A percentile compares a stretch with the other conserved stretches of the same genome.
phyloP scores from a whole-genome alignment of 1,140 invertebrate species.

The Trissolcus basalis region DNA sequence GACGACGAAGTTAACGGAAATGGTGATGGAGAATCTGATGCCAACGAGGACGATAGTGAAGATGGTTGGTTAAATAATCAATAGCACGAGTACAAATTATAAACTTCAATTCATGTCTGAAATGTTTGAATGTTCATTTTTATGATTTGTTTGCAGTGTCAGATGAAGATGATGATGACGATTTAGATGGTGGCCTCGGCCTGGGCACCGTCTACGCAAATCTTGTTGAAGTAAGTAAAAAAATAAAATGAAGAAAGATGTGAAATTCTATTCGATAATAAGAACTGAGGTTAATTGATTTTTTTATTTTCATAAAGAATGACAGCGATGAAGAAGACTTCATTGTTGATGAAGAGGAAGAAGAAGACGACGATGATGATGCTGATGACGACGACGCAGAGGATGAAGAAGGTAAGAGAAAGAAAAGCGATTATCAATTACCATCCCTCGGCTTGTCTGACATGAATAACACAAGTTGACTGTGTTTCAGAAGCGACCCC shows the following conservation, averaged over 20 bases:
- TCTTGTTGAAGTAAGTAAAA: conserved; percentile 78
- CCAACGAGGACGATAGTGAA: conserved; percentile 83
- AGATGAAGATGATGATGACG: conserved; percentile 79
- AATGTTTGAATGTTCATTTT: conserved; percentile 25
- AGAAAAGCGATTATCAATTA: conserved; percentile 2
- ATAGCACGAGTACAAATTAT: too few species aligned
- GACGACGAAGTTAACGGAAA: conserved; percentile 85
- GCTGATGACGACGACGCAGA: conserved; percentile 77
- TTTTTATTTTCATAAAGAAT: conserved; percentile 72
- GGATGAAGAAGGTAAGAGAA: conserved; percentile 67
- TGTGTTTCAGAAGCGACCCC: conserved; percentile 73
- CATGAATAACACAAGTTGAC: neutral
- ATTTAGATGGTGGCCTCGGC: conserved; percentile 81
- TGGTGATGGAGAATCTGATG: conserved; percentile 80
- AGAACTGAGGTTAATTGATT: neutral
- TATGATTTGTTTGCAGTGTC: conserved; percentile 69
- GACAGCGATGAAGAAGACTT: conserved; percentile 82
- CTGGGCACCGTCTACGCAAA: conserved; percentile 85
- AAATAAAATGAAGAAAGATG: neutral
- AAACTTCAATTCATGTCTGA: too few species aligned
- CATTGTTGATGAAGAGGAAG: conserved; percentile 78
- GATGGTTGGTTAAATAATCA: conserved; percentile 71
- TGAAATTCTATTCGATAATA: neutral
- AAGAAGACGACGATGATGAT: conserved; percentile 78
- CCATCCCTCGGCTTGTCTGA: neutral